Conservation (phyloP, 2,888 invertebrate species). For the Drosophila paramelanica region DNA sequence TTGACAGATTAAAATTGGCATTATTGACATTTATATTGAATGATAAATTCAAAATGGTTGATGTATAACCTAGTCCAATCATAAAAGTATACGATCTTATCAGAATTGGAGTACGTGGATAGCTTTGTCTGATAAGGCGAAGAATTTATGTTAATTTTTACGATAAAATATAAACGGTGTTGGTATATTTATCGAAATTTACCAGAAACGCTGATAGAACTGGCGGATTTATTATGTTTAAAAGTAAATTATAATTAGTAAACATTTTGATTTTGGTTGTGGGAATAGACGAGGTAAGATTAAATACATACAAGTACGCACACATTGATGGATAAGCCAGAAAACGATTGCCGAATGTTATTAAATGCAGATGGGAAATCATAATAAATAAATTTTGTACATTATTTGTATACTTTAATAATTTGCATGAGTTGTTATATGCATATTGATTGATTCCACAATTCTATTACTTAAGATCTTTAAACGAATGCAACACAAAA, state of each 20-base stretch:
- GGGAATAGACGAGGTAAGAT: constrained; percentile 35
- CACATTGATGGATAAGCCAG: constrained; percentile 17
- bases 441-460: constrained; percentile 50
- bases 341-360: constrained; percentile 1
- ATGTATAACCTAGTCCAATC: not conserved
- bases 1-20: constrained; percentile 10
- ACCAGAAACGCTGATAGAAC: constrained; percentile 14
- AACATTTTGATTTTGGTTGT: constrained; percentile 47
- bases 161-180: constrained; percentile 12
- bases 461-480: constrained; percentile 36
- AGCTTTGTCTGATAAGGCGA: constrained; percentile 5
- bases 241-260: constrained; percentile 51
- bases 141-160: not conserved
- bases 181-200: constrained; percentile 13
- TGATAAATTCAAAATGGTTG: not conserved
- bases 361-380: constrained; percentile 30
- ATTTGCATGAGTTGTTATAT: constrained; percentile 57
- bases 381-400: constrained; percentile 57
- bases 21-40: not conserved
- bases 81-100: constrained; percentile 1
- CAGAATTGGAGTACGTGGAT: constrained; percentile 1
- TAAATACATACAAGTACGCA: constrained; percentile 21
- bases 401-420: constrained; percentile 60
- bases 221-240: constrained; percentile 29
- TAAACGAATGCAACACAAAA: constrained; percentile 56